Evolutionary conservation across 2,113 vertebrate species (phyloP).

Genomic region (Antennarius striatus): DNA sequence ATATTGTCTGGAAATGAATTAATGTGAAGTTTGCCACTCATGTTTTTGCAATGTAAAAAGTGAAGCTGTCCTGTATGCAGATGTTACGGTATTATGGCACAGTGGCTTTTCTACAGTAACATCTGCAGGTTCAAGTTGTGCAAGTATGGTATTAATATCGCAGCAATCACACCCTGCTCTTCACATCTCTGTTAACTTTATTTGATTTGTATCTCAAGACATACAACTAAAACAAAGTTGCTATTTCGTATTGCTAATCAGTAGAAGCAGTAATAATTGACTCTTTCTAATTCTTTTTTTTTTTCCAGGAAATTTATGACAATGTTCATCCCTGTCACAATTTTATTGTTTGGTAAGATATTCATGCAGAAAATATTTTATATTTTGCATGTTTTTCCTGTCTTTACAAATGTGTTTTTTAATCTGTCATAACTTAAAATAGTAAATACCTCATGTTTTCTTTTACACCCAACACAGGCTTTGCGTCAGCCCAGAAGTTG

Average conservation of each 20-base stretch:
- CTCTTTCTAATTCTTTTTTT: background rate
- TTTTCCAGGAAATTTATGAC: slow-evolving; percentile 51
- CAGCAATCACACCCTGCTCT: slow-evolving; percentile 31
- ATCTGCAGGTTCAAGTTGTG: slow-evolving; percentile 27
- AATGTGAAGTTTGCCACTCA: slow-evolving; percentile 61
- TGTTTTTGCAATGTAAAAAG: slow-evolving; percentile 35
- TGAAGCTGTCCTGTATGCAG: slow-evolving; percentile 7
- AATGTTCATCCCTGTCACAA: slow-evolving; percentile 62
- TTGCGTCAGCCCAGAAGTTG: slow-evolving; percentile 69
- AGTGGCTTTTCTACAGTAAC: slow-evolving; percentile 28
- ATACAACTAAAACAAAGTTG: too few species aligned
- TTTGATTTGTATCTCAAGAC: slow-evolving; percentile 19
- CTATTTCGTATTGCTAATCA: too few species aligned
- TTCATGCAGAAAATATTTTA: background rate
- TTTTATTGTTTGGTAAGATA: slow-evolving; percentile 74
- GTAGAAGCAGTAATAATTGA: too few species aligned
- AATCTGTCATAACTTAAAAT: background rate
- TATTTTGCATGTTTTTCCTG: background rate
- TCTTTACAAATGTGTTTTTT: background rate
- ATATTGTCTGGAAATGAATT: slow-evolving; percentile 13
- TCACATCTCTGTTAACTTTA: slow-evolving; percentile 34
- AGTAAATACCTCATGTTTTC: too few species aligned
- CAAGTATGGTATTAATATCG: slow-evolving; percentile 17
- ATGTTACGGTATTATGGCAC: slow-evolving; percentile 19
- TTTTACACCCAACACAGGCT: slow-evolving; percentile 53